Evolutionary conservation across 2,888 invertebrate species (phyloP).

Genomic region (Leucophora obtusa): DNA sequence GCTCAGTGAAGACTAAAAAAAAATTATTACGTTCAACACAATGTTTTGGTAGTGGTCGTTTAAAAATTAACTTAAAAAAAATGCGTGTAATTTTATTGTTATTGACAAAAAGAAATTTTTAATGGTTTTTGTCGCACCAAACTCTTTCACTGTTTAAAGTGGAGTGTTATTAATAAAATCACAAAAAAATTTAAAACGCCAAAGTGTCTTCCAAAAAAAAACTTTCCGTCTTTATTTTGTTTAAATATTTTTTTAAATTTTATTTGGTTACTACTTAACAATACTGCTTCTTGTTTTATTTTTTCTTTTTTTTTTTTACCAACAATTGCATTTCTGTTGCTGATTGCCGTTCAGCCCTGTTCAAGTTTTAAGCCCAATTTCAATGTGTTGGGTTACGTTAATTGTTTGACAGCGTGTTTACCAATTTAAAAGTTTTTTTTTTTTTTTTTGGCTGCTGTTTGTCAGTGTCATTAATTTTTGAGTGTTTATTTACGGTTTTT

Average conservation of each 20-base stretch:
- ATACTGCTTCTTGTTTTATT: conserved; percentile 10
- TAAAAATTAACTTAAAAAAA: not conserved
- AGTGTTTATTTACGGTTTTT: not conserved
- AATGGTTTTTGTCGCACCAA: not conserved
- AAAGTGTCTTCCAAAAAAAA: conserved; percentile 12
- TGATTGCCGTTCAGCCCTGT: conserved; percentile 14
- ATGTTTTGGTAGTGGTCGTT: not conserved
- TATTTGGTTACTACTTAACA: not conserved
- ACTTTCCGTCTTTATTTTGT: conserved; percentile 32
- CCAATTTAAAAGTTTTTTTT: not conserved
- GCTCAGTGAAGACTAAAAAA: conserved; percentile 14
- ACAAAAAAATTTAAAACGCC: conserved; percentile 38
- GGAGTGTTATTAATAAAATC: conserved; percentile 39
- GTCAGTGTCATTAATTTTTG: not conserved
- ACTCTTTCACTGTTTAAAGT: conserved; percentile 34
- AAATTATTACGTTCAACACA: conserved; percentile 7
- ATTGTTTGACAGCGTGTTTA: conserved; percentile 5
- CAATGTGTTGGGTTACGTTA: conserved; percentile 32
- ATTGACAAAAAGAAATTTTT: conserved; percentile 17
- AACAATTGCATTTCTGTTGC: conserved; percentile 32
- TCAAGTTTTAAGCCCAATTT: not conserved
- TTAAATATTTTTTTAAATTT: conserved; percentile 17
- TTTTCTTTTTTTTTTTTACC: not conserved
- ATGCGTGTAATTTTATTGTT: not conserved
- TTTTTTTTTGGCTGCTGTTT: not conserved